phyloP scores from a whole-genome alignment of 1,140 invertebrate genomes.

The Drosophila orena region DNA sequence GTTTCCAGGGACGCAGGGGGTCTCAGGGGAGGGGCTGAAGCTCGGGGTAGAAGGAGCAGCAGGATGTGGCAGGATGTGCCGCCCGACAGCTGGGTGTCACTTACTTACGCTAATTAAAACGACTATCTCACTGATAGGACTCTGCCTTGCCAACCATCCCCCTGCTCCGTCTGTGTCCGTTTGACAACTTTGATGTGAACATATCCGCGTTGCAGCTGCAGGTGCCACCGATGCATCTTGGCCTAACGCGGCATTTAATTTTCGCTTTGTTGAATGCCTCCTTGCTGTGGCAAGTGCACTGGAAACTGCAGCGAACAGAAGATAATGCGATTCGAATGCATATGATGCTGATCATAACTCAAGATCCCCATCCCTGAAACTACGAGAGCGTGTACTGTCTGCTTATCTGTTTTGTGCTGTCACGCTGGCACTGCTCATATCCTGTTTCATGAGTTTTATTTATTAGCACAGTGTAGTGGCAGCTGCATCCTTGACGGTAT shows the following conservation, averaged over 20 bases:
- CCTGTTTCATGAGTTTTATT: background rate
- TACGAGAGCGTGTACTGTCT: too few species aligned
- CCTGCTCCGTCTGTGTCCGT: conserved; percentile 16
- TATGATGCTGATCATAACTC: background rate
- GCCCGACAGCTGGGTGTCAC: conserved; percentile 48
- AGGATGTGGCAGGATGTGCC: background rate
- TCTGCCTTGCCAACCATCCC: background rate
- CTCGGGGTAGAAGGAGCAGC: background rate
- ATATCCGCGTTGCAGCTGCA: conserved; percentile 30
- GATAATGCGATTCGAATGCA: background rate
- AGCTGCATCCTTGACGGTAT: conserved; percentile 27
- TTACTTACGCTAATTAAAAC: conserved; percentile 81
- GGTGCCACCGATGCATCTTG: conserved; percentile 23
- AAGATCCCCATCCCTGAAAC: background rate
- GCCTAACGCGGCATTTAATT: conserved; percentile 59
- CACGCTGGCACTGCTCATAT: background rate
- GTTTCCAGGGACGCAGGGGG: too few species aligned
- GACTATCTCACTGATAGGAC: conserved; percentile 24
- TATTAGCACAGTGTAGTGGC: conserved; percentile 14
- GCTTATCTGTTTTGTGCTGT: background rate
- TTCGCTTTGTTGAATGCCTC: conserved; percentile 36
- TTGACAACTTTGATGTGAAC: conserved; percentile 63
- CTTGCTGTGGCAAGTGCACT: conserved; percentile 22
- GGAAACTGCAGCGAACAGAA: background rate
- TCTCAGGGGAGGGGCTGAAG: too few species aligned